These are phyloP conservation scores for Petaurus breviceps DNA, from an alignment of 2,113 vertebrate species.

Conservation along the genomic window DNA sequence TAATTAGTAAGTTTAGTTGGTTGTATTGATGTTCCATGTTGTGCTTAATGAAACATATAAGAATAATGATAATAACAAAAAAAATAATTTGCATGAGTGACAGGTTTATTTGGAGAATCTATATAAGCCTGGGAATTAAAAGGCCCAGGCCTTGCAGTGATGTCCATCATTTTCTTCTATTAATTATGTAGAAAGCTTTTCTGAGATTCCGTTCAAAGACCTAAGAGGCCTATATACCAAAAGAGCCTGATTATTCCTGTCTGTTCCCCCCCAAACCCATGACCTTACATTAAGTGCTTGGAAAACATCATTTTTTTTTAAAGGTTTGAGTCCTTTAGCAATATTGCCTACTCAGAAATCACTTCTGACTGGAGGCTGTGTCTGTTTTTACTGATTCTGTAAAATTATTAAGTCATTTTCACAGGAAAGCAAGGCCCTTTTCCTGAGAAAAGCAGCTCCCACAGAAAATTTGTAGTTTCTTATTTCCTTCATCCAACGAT, in stretches of 20 bases:
- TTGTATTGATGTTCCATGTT: not conserved
- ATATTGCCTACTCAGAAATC: not conserved
- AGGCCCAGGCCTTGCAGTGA: conserved; percentile 5
- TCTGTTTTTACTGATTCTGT: not conserved
- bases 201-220: conserved; percentile 11
- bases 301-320: conserved; percentile 7
- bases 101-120: conserved; percentile 9
- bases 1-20: not conserved
- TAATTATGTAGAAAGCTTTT: conserved; percentile 32
- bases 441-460: fast-evolving
- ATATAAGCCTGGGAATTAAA: conserved; percentile 42
- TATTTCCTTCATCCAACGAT: conserved; percentile 23
- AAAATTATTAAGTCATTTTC: not conserved
- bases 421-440: not conserved
- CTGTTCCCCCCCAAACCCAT: not conserved
- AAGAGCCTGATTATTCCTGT: conserved; percentile 17
- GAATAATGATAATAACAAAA: not conserved
- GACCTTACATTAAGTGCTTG: not conserved
- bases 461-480: not conserved
- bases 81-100: not conserved
- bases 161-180: conserved; percentile 38
- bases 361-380: not conserved
- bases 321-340: not conserved
- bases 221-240: conserved; percentile 15
- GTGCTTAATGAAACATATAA: not conserved